Conservation (phyloP, 2,797 vertebrate genomes). For the Gallinago solitaria region DNA sequence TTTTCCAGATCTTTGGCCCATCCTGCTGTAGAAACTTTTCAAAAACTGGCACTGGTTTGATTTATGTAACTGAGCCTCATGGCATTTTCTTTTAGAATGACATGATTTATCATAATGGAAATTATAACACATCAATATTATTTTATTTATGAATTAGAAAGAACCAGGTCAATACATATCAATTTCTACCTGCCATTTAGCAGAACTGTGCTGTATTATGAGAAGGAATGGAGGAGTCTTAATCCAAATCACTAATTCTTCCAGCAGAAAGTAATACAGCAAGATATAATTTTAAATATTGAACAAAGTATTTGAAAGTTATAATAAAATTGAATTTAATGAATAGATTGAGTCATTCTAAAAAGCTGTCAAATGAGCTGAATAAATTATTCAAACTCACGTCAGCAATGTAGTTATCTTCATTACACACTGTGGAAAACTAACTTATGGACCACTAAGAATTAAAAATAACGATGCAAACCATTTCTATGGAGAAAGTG, state of each 20-base stretch:
- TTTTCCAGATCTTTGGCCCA: background rate
- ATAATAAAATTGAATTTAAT: conserved; percentile 27
- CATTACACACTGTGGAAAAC: background rate
- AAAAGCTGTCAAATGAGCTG: conserved; percentile 7
- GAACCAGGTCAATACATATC: background rate
- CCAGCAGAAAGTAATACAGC: background rate
- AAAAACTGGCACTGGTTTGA: background rate
- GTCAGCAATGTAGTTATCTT: background rate
- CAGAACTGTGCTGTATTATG: background rate
- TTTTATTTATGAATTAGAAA: background rate
- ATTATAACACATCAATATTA: background rate
- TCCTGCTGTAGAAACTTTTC: background rate
- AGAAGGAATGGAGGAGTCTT: background rate
- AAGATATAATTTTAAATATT: conserved; percentile 48
- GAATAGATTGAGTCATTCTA: conserved; percentile 43
- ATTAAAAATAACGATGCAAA: background rate
- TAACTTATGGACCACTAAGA: background rate
- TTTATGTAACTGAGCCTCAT: background rate
- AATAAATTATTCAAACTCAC: conserved; percentile 16
- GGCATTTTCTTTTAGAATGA: background rate
- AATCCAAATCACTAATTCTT: background rate
- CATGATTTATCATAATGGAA: background rate
- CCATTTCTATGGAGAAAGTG: background rate
- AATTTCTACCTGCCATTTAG: background rate
- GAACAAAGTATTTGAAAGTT: conserved; percentile 39